These are phyloP conservation scores for Pristionchus maxplancki DNA, from an alignment of 2,888 invertebrate species.

Conservation along the genomic window DNA sequence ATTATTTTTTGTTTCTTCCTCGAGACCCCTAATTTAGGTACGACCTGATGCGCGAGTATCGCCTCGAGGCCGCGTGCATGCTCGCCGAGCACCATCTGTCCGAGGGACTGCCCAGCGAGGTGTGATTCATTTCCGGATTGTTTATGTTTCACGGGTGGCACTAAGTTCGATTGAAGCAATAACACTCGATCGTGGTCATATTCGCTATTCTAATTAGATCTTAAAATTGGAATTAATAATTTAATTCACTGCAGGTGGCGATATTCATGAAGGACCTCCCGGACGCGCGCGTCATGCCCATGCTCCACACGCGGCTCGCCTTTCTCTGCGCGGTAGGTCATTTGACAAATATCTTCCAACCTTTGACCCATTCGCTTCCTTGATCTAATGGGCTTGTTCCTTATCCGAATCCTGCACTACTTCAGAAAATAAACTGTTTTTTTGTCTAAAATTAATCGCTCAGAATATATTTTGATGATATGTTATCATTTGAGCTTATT, in stretches of 20 bases:
- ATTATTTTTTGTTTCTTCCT: background rate
- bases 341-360: background rate
- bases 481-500: background rate
- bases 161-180: too few species aligned
- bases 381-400: background rate
- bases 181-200: too few species aligned
- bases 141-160: too few species aligned
- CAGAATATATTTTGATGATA: too few species aligned
- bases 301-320: background rate
- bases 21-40: background rate
- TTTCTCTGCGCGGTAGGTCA: slow-evolving; percentile 45
- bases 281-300: background rate
- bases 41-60: slow-evolving; percentile 44
- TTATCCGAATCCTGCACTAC: too few species aligned
- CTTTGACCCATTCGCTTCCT: background rate
- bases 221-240: too few species aligned
- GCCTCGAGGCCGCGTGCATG: slow-evolving; percentile 50
- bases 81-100: slow-evolving; percentile 34
- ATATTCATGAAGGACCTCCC: background rate
- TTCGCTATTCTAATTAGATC: too few species aligned
- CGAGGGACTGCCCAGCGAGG: background rate
- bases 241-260: background rate
- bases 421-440: too few species aligned
- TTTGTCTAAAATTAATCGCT: too few species aligned
- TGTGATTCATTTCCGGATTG: background rate